Base-by-base conservation (phyloP, 1,140 invertebrate genomes). In the Hylyphantes graminicola region DNA sequence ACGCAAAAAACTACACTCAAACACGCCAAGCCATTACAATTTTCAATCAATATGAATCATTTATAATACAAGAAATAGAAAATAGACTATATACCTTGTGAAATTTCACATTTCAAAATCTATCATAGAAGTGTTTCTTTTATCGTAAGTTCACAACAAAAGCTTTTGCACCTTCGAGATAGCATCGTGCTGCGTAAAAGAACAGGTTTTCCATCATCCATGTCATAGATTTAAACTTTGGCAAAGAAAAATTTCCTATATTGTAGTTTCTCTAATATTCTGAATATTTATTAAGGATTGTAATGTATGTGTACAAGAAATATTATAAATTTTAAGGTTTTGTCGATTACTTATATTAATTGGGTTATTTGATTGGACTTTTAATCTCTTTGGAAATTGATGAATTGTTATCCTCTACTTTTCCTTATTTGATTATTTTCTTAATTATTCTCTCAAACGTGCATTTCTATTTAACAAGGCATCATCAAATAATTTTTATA, bases 231-330 rank as follows among this genome's bases (percentile, higher is more conserved):
- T 72, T 72, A 51, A 72, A 10, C 9, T 67, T 48, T 17, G 19
- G 0, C 8, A 53, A 51, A 50, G 35, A n/a, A 53, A 72, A 72
- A 53, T 72, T 72, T 72, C 68, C 68, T 53, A 72, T 72, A 72
- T 72, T 72, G 19, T 15, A n/a, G 35, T 7, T 19, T 15, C 19
- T 2, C n/a, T 67, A 21, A 21, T 21, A 67, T 51, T 72, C 10
- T 13, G 50, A 17, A 15, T 10, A 48, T 72, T 72, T 19, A 48
- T 51, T 10, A 48, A 17, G 9, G 12, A 67, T 21, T 15, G 2
- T 35, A 35, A 1, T 5, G 5, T 35, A 35, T 1, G 5, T 35
- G 35, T 35, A 2, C 35, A 35, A 35, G 35, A 35, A 35, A 35
- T 35, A 35, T 1, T 35, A 35, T 35, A 35, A 2, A 35, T 35